A percentile compares a stretch with the other conserved stretches of the same genome.
phyloP scores from a whole-genome alignment of 2,888 invertebrate species.

The Acronicta alni region DNA sequence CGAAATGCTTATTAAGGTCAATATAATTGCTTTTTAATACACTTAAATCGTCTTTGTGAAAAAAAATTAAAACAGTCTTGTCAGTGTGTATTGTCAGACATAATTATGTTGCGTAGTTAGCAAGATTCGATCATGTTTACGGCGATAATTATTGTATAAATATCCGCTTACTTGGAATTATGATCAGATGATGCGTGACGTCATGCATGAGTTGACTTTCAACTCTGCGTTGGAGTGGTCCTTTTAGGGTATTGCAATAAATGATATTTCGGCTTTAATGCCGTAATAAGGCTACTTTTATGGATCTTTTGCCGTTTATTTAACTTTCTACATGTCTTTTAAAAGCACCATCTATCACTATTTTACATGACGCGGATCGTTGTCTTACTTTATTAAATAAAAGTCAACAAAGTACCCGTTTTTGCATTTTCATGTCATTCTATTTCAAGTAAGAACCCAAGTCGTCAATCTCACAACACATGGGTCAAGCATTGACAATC shows the following conservation, averaged over 20 bases:
- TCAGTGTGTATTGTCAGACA: slow-evolving; percentile 43
- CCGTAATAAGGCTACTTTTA: slow-evolving; percentile 10
- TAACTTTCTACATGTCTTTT: neutral
- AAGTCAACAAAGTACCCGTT: no score
- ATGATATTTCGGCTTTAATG: slow-evolving; percentile 22
- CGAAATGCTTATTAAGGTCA: slow-evolving; percentile 69
- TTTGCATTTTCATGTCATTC: no score
- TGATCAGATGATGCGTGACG: slow-evolving; percentile 25
- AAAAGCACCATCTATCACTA: neutral
- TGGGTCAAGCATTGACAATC: slow-evolving; percentile 7
- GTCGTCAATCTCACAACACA: neutral
- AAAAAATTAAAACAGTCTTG: slow-evolving; percentile 60
- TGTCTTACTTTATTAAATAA: no score
- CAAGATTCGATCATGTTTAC: slow-evolving; percentile 45
- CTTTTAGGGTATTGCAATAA: slow-evolving; percentile 27
- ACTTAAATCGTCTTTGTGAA: slow-evolving; percentile 62
- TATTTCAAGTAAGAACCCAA: neutral
- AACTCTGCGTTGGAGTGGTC: slow-evolving; percentile 21
- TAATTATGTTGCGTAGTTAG: slow-evolving; percentile 48
- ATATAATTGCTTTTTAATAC: slow-evolving; percentile 81
- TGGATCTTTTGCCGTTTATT: neutral
- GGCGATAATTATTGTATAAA: slow-evolving; percentile 47
- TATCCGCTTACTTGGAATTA: slow-evolving; percentile 36
- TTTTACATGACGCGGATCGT: neutral
- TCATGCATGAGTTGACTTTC: slow-evolving; percentile 20